These are phyloP conservation scores for Chrysochloris asiatica DNA, from an alignment of 2,113 vertebrate species.

Conservation along the genomic window DNA sequence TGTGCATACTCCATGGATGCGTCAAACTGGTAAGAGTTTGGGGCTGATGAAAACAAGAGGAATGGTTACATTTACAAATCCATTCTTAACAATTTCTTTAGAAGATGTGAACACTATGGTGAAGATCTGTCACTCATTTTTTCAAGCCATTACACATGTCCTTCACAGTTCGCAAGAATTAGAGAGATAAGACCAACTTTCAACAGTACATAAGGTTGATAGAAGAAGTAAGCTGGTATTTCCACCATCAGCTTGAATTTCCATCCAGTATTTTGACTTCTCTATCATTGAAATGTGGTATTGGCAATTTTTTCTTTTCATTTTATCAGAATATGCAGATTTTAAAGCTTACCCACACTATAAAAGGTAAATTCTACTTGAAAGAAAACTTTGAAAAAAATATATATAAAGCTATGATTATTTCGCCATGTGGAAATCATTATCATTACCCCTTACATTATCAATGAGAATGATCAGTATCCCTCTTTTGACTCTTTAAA, in stretches of 20 bases:
- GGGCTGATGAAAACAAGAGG: background rate
- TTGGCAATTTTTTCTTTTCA: constrained; percentile 28
- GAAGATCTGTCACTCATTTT: constrained; percentile 32
- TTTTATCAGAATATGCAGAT: constrained; percentile 53
- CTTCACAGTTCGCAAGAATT: constrained; percentile 49
- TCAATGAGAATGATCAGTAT: constrained; percentile 30
- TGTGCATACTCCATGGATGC: background rate
- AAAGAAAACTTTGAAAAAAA: constrained; percentile 23
- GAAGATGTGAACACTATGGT: constrained; percentile 19
- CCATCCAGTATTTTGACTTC: constrained; percentile 64
- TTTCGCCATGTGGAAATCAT: constrained; percentile 33
- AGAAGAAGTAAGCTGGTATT: constrained; percentile 55
- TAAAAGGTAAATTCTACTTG: constrained; percentile 46
- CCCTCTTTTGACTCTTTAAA: background rate
- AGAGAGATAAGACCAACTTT: constrained; percentile 35
- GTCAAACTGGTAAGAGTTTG: background rate
- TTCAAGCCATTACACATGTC: constrained; percentile 34
- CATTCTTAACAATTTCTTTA: constrained; percentile 27
- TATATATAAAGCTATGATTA: constrained; percentile 23
- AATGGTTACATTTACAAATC: background rate
- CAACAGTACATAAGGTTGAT: constrained; percentile 57
- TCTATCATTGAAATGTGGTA: constrained; percentile 28
- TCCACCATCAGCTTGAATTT: constrained; percentile 44
- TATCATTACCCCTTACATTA: background rate
- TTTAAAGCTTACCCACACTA: constrained; percentile 34